Evolutionary conservation across 2,113 vertebrate genomes (phyloP), one percentile per base, ranked within the genome.

Genomic region (Nasalis larvatus): DNA sequence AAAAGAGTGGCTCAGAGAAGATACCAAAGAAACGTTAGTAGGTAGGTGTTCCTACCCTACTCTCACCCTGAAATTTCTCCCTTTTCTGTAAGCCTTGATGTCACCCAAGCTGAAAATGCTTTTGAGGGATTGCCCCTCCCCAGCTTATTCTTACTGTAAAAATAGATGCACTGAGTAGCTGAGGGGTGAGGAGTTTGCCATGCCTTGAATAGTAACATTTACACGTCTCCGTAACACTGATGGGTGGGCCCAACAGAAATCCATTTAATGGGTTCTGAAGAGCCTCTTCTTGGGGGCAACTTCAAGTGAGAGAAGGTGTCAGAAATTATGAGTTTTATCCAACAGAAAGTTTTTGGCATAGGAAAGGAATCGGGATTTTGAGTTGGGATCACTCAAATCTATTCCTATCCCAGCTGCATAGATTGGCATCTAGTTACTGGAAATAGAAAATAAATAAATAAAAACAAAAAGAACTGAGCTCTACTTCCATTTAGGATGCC

Each of bases 401-500:
- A 16, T 92, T 12, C 27, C 56, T 73, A 81, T 52, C 49, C 27
- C n/a, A 80, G 52, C 40, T 86, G 56, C 66, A 30, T 27, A 32
- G 80, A 60, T 58, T 83, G 23, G 27, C 37, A 12, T 35, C 77
- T 76, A 86, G 60, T 49, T 35, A 35, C 42, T 85, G 6, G 32
- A 76, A 8, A 18, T 14, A 92, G 32, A 82, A 85, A 63, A 2
- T 73, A 87, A 96, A 76, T 77, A 87, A 96, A 76, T 66, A 81
- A 94, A 94, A 96, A 47, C 32, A 69, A 35, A 73, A 92, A 96
- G 27, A 86, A 74, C 40, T 35, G 63, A 49, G 56, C 20, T 42
- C 37, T 21, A 20, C 16, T 89, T 85, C 3, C n/a, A 88, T 30
- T 82, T 47, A 35, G 83, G 25, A 89, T 83, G 18, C 49, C 85